Base-by-base conservation (phyloP, 2,888 invertebrate genomes). In the Listrodromus nycthemerus region DNA sequence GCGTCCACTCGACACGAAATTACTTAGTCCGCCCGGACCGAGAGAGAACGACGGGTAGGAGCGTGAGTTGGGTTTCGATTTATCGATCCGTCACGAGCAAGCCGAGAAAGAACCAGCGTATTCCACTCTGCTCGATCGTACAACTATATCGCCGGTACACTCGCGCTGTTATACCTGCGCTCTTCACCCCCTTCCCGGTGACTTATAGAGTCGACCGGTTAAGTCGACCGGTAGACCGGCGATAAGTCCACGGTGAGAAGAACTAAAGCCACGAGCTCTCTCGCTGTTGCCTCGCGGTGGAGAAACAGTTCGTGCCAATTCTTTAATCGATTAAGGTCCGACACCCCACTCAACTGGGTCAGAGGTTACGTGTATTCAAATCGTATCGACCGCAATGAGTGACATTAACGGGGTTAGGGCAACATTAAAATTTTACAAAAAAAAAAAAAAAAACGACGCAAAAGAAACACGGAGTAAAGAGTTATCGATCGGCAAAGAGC, bases 271-370 rank as follows among this genome's bases (percentile, higher is more conserved):
- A 10, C 30, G 30, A 58, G 8, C 65, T 37, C 74, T 69, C 69
- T 67, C 27, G n/a, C 30, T n/a, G 13, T 61, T 52, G 33, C 45
- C 45, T 65, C 52, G 21, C 65, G 48, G 24, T 16, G 48, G 71
- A 63, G 71, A 41, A 41, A 41, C 41, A 41, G 85, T 82, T 87
- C 82, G 86, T 82, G 87, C 87, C 87, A 87, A 89, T 89, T 89
- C 83, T 80, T 83, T 58, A 88, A 89, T 90, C 90, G 88, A 89
- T 89, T 88, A 84, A 75, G 41, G 82, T 82, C 86, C 86, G 87
- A 89, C 87, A 85, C 86, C 76, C 63, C 37, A 8, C 37, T 37
- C 69, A 89, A 89, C 85, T 89, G 83, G 90, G 89, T 89, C 89
- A 89, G 84, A 88, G 87, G 87, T 86, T 83, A 76, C 70, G 61